A percentile compares a stretch with the other conserved stretches of the same genome.
Conservation (phyloP, 2,888 invertebrate species). For the Agapetus fuscipes region DNA sequence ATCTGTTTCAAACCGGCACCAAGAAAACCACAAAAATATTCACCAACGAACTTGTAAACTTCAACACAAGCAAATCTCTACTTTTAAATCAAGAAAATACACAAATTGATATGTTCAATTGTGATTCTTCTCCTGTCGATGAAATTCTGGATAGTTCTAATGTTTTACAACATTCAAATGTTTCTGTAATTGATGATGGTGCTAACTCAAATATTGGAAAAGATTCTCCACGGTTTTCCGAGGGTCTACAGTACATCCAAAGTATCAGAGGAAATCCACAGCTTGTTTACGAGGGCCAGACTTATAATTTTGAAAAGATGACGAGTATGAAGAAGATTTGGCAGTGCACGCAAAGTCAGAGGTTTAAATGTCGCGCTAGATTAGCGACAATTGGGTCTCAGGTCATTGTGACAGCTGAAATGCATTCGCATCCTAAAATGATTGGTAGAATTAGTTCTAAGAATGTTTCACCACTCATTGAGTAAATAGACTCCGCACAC, state of each 20-base stretch:
- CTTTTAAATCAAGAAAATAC: no score
- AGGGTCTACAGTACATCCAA: conserved; percentile 31
- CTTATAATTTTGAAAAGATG: conserved; percentile 28
- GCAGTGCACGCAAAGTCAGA: conserved; percentile 19
- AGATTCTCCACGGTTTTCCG: not conserved
- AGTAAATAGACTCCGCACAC: no score
- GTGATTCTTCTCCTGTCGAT: not conserved
- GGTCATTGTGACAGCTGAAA: conserved; percentile 11
- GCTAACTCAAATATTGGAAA: conserved; percentile 1
- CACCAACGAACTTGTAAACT: no score
- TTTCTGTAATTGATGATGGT: no score
- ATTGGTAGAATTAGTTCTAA: conserved; percentile 5
- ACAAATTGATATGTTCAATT: not conserved
- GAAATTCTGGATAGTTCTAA: not conserved
- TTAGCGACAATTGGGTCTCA: conserved; percentile 16
- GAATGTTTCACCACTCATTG: no score
- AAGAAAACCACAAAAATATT: no score
- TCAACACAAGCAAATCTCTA: no score
- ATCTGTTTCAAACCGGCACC: no score
- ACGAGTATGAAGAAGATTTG: conserved; percentile 14
- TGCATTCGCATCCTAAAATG: conserved; percentile 19
- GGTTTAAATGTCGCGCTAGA: conserved; percentile 17
- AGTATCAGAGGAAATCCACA: conserved; percentile 39
- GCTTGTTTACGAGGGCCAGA: conserved; percentile 32
- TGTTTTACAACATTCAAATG: no score